phyloP scores from a whole-genome alignment of 1,140 invertebrate species.

The Hydropsyche tenuis region DNA sequence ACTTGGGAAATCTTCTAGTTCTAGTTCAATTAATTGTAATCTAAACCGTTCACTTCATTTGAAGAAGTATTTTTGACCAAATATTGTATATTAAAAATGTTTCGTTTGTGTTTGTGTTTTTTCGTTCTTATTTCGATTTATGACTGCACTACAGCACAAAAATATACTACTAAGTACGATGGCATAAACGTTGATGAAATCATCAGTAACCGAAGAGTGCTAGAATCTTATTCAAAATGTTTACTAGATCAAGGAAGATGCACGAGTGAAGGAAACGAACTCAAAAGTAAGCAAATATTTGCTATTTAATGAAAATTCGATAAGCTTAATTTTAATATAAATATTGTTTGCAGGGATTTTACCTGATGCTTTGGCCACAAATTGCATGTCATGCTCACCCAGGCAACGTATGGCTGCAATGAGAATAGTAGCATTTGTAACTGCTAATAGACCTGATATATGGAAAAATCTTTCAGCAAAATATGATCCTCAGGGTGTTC shows the following conservation, averaged over 20 bases:
- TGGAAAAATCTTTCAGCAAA: constrained; percentile 21
- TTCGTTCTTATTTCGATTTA: neutral
- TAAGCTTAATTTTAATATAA: neutral
- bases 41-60: no score
- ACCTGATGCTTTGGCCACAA: constrained; percentile 60
- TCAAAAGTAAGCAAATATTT: constrained; percentile 67
- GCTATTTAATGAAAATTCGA: neutral
- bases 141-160: neutral
- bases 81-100: constrained; percentile 1
- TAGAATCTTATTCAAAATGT: constrained; percentile 71
- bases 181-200: constrained; percentile 74
- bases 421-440: constrained; percentile 19
- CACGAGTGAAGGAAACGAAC: constrained; percentile 71
- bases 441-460: constrained; percentile 31
- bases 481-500: constrained; percentile 33
- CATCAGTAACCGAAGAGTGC: constrained; percentile 68
- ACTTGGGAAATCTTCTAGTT: no score
- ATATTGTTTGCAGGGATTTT: constrained; percentile 48
- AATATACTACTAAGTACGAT: constrained; percentile 75
- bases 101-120: neutral
- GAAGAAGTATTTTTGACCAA: neutral
- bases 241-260: constrained; percentile 71
- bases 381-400: constrained; percentile 16
- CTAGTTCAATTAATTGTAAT: no score
- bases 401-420: neutral